Conservation (phyloP, 2,113 vertebrate genomes). For the Halcyon malimbica region DNA sequence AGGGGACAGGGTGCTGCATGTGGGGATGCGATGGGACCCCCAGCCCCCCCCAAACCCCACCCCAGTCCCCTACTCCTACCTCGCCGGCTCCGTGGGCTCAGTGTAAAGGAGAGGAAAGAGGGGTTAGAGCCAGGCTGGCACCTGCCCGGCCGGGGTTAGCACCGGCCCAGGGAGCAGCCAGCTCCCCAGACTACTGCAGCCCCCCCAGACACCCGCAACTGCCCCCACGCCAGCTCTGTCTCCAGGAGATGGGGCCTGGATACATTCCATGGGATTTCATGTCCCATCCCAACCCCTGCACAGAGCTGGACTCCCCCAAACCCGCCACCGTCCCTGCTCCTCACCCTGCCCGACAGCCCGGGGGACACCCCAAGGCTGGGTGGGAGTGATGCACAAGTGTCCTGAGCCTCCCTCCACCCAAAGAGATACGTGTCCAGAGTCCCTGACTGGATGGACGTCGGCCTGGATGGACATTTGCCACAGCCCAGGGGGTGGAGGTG, state of each 20-base stretch:
- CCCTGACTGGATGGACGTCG: not conserved
- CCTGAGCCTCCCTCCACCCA: not conserved
- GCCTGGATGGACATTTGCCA: accelerated
- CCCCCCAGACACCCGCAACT: accelerated
- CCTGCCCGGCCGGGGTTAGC: not conserved
- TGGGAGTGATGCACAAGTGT: accelerated
- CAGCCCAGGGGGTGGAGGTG: not conserved
- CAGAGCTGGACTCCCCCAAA: not conserved
- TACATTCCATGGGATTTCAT: accelerated
- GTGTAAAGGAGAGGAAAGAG: constrained; percentile 35
- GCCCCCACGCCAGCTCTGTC: accelerated
- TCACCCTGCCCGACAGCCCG: not conserved
- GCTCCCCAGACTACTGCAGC: not conserved
- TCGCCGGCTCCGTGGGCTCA: constrained; percentile 47
- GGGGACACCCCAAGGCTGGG: not conserved
- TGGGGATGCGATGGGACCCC: not conserved
- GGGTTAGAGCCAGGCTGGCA: accelerated
- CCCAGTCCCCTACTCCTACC: constrained; percentile 27
- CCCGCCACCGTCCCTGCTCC: not conserved
- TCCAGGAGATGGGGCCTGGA: not conserved
- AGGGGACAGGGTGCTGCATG: not conserved
- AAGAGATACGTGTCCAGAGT: not conserved
- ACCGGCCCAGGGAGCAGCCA: not conserved
- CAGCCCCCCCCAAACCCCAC: not conserved
- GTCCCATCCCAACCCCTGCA: not conserved